phyloP scores from a whole-genome alignment of 2,888 invertebrate genomes.

The Melolontha melolontha region DNA sequence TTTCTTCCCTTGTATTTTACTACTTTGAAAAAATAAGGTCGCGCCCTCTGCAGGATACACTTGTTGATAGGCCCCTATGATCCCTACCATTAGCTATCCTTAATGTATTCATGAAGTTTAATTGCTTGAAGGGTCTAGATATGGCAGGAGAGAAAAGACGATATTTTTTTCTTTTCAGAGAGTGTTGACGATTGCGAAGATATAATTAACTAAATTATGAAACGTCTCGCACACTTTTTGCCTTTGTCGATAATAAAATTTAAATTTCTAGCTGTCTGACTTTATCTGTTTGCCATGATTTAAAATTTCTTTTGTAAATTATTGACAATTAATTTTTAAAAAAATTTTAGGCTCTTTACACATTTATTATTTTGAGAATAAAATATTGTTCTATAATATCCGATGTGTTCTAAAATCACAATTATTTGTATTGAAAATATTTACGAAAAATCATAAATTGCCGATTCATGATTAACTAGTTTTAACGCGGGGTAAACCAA shows the following conservation, averaged over 20 bases:
- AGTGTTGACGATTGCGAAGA: constrained; percentile 14
- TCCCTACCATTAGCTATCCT: constrained; percentile 8
- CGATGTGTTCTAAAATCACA: too few species aligned
- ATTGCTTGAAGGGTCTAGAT: constrained; percentile 13
- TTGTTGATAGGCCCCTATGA: constrained; percentile 54
- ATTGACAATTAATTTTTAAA: too few species aligned
- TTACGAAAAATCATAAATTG: too few species aligned
- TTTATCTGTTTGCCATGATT: constrained; percentile 3
- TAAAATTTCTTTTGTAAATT: constrained; percentile 1
- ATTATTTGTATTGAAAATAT: too few species aligned
- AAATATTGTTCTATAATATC: too few species aligned
- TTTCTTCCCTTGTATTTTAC: neutral
- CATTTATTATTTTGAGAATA: too few species aligned
- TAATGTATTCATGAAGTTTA: constrained; percentile 29
- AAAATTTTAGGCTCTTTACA: too few species aligned
- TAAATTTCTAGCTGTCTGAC: constrained; percentile 4
- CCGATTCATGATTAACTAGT: too few species aligned
- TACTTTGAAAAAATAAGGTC: constrained; percentile 38
- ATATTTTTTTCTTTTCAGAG: constrained; percentile 1
- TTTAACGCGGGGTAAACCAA: too few species aligned
- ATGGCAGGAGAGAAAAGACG: neutral
- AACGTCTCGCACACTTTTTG: constrained; percentile 3
- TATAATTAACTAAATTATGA: constrained; percentile 27
- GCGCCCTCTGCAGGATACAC: constrained; percentile 52
- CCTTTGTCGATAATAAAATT: constrained; percentile 12